phyloP scores from a whole-genome alignment of 2,797 vertebrate species.

The Poeciliopsis turneri region DNA sequence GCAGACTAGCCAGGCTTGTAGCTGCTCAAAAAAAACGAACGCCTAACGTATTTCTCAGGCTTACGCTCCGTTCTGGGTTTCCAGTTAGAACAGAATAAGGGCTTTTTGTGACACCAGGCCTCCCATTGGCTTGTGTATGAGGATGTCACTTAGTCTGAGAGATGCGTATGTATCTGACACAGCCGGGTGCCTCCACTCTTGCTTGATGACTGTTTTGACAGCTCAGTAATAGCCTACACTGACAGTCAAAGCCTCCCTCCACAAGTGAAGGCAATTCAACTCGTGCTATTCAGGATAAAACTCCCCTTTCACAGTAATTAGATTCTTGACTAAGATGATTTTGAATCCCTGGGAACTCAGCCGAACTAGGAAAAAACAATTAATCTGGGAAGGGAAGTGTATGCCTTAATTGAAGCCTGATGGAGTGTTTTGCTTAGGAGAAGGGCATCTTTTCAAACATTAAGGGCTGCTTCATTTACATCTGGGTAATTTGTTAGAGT shows the following conservation, averaged over 20 bases:
- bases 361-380: conserved; percentile 65
- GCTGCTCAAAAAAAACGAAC: conserved; percentile 21
- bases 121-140: conserved; percentile 35
- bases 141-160: conserved; percentile 39
- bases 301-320: conserved; percentile 72
- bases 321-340: conserved; percentile 73
- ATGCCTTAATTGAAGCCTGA: conserved; percentile 68
- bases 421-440: conserved; percentile 63
- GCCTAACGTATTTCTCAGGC: conserved; percentile 26
- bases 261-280: conserved; percentile 56
- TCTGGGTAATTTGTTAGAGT: conserved; percentile 58
- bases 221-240: conserved; percentile 72
- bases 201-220: conserved; percentile 75
- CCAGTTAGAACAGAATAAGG: conserved; percentile 64
- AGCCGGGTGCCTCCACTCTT: conserved; percentile 68
- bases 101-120: conserved; percentile 49
- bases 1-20: conserved; percentile 2
- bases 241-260: conserved; percentile 61
- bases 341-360: conserved; percentile 58
- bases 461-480: conserved; percentile 49
- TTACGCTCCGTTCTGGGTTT: conserved; percentile 46
- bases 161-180: conserved; percentile 59
- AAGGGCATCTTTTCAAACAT: conserved; percentile 58
- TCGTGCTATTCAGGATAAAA: conserved; percentile 64
- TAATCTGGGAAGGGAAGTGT: conserved; percentile 57